Evolutionary conservation across 2,888 invertebrate genomes (phyloP).

Genomic region (Lucinisca nassula): DNA sequence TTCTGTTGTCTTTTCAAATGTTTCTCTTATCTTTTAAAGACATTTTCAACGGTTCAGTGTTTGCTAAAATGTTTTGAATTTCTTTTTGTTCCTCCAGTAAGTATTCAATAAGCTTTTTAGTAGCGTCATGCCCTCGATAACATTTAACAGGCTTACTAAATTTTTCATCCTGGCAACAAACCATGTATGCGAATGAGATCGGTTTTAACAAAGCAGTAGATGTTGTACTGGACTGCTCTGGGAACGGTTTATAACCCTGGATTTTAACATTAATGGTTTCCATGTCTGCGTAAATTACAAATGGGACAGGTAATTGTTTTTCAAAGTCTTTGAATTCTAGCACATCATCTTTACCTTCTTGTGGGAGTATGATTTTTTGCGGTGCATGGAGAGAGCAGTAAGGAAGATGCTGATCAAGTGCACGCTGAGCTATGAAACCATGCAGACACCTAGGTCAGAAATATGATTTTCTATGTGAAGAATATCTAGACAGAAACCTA

Average conservation of each 20-base stretch:
- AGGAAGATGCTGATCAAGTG: constrained; percentile 31
- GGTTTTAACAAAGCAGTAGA: constrained; percentile 27
- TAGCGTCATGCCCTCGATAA: constrained; percentile 42
- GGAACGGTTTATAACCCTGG: constrained; percentile 8
- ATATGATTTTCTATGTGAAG: not conserved
- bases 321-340: constrained; percentile 53
- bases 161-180: constrained; percentile 35
- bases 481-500: constrained; percentile 48
- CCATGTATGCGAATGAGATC: constrained; percentile 49
- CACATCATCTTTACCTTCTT: constrained; percentile 43
- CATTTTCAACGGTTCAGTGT: constrained; percentile 42
- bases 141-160: constrained; percentile 51
- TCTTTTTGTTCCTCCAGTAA: constrained; percentile 46
- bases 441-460: constrained; percentile 62
- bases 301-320: constrained; percentile 48
- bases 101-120: constrained; percentile 31
- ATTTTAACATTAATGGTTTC: constrained; percentile 47
- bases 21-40: constrained; percentile 6
- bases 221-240: not conserved
- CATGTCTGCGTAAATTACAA: constrained; percentile 57
- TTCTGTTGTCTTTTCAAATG: constrained; percentile 12
- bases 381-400: constrained; percentile 45
- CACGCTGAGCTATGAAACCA: constrained; percentile 24
- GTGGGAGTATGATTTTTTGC: constrained; percentile 54
- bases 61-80: constrained; percentile 30